phyloP scores from a whole-genome alignment of 2,113 vertebrate genomes.

The Rhynchomys soricoides region DNA sequence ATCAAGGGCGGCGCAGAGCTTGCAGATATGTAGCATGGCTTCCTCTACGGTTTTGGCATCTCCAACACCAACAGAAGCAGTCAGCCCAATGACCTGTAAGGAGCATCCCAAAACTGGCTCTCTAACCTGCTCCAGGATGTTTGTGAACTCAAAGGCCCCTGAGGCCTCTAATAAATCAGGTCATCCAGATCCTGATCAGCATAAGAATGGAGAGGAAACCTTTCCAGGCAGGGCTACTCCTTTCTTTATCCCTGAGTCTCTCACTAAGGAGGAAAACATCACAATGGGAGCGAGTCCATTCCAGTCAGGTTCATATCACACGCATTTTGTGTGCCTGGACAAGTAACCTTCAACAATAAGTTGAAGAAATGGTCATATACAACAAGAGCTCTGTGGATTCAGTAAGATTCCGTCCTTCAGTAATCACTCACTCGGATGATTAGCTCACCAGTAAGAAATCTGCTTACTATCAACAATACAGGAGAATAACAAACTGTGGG shows the following conservation, averaged over 20 bases:
- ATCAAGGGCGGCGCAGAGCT: constrained; percentile 88
- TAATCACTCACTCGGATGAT: neutral
- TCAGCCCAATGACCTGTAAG: constrained; percentile 88
- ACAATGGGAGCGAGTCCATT: neutral
- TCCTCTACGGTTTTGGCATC: constrained; percentile 78
- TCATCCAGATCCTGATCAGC: neutral
- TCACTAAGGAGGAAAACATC: neutral
- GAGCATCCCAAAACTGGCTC: neutral
- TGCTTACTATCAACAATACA: neutral
- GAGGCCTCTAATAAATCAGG: neutral
- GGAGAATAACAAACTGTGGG: neutral
- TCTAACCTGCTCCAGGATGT: neutral
- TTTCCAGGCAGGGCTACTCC: neutral
- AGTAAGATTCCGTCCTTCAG: neutral
- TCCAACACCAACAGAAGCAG: constrained; percentile 88
- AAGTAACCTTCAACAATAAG: neutral
- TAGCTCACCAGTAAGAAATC: neutral
- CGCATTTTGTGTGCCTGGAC: neutral
- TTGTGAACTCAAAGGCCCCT: neutral
- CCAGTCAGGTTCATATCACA: neutral
- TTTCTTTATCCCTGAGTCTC: neutral
- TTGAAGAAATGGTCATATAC: neutral
- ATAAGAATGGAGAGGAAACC: neutral
- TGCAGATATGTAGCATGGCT: constrained; percentile 84
- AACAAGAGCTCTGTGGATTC: neutral